Evolutionary conservation across 1,140 invertebrate genomes (phyloP), one percentile per base, ranked within the genome.

Genomic region (Laodelphax striatellus): DNA sequence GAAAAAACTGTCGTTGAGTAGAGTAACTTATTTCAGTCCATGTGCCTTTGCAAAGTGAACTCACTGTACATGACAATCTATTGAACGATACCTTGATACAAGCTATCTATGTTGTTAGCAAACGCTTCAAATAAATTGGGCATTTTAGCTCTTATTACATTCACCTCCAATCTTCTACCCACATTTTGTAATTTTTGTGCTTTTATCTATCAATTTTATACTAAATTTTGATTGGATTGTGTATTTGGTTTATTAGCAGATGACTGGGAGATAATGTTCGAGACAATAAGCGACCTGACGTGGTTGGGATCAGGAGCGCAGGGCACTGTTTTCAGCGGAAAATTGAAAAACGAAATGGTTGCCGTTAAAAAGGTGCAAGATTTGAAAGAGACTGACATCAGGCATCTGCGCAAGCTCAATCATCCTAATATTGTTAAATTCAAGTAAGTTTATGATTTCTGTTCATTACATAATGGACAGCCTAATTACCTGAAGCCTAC

Each of bases 361-460:
- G 96, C 96, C 17, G 93, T 98, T 2, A 99, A 99, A 74, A 97
- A 98, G 75, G 90, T 98, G 8, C 79, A 85, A 58, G 92, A 97
- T 68, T 83, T 90, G 65, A 88, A 88, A 69, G 95, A 98, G 73
- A 96, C 94, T 19, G 92, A 98, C 70, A 96, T 98, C 59, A 86
- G 85, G 67, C 94, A 98, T 74, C 77, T 99, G 24, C 77, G 90
- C 46, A 95, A 97, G 75, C 80, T 99, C 24, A 94, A 97, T 71
- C 95, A 99, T 74, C 87, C 90, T 6, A 98, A 98, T 72, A 93
- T 98, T 67, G 93, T 98, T 52, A 86, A 92, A 69, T 98, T 98
- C 70, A 91, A 89, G 82, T 91, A 72, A 79, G 80, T 54, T 50
- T 13, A 28, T 6, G 6, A 28, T 28, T 28, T 28, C 6, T 28